Evolutionary conservation across 2,113 vertebrate species (phyloP).

Genomic region (Hemiprocne comata): DNA sequence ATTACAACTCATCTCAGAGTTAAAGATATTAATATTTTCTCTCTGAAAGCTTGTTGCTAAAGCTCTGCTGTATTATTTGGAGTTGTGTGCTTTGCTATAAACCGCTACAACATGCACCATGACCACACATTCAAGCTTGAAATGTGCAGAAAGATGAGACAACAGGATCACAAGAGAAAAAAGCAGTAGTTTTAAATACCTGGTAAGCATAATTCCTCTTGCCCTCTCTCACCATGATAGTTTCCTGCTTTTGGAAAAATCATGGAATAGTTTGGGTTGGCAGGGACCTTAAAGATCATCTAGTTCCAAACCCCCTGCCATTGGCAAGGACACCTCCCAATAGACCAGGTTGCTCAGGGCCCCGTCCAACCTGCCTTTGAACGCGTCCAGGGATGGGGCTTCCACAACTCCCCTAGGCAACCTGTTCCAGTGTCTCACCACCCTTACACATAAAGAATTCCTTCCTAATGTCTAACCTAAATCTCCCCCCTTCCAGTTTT

Average conservation of each 20-base stretch:
- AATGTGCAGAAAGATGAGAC: not conserved
- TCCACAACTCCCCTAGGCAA: no score
- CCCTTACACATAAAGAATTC: no score
- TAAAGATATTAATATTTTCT: not conserved
- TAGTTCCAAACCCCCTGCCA: no score
- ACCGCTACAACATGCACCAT: not conserved
- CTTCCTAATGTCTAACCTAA: no score
- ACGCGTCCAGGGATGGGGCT: no score
- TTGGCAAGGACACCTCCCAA: no score
- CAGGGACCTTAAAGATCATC: no score
- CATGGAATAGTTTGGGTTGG: no score
- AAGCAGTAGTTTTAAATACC: not conserved
- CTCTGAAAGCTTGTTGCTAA: not conserved
- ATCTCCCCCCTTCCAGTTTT: no score
- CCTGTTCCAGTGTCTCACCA: no score
- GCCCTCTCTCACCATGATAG: not conserved
- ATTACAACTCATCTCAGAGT: not conserved
- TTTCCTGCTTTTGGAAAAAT: not conserved
- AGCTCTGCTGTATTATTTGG: not conserved
- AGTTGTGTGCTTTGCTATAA: not conserved
- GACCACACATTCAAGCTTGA: not conserved
- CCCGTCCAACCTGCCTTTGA: no score
- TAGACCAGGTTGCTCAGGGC: no score
- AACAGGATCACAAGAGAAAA: not conserved
- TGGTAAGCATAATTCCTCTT: not conserved